Percentiles rank a stretch among this genome's conserved stretches.
Conservation (phyloP, 2,113 vertebrate species). For the Axis porcinus region DNA sequence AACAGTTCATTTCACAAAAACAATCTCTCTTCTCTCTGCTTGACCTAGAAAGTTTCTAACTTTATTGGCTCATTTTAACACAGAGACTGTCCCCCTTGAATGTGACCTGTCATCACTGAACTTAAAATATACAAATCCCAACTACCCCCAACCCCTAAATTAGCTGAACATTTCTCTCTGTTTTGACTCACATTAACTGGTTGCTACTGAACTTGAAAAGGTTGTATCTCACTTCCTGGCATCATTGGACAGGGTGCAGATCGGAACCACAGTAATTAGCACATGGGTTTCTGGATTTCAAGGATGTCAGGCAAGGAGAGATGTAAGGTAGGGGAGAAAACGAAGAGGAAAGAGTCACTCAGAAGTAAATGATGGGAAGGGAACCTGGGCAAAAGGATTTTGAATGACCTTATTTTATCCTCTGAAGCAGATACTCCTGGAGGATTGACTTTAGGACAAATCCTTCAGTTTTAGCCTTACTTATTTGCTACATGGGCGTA, state of each 20-base stretch:
- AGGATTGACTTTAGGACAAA: slow-evolving; percentile 47
- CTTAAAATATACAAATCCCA: slow-evolving; percentile 59
- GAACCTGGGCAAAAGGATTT: not conserved
- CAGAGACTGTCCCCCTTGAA: not conserved
- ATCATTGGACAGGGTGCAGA: slow-evolving; percentile 73
- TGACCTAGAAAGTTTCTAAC: slow-evolving; percentile 52
- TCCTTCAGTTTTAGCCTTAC: not conserved
- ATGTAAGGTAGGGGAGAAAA: rapidly evolving
- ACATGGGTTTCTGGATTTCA: slow-evolving; percentile 55
- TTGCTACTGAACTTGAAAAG: slow-evolving; percentile 70
- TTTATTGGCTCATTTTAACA: slow-evolving; percentile 51
- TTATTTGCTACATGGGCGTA: not conserved
- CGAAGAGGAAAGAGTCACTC: not conserved
- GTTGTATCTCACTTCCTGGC: slow-evolving; percentile 66
- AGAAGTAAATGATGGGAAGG: not conserved
- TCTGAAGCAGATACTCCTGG: not conserved
- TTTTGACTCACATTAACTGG: slow-evolving; percentile 70
- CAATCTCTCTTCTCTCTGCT: slow-evolving; percentile 23
- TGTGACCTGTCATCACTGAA: slow-evolving; percentile 52
- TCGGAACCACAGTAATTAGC: slow-evolving; percentile 76
- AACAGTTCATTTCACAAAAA: slow-evolving; percentile 58
- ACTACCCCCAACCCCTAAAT: slow-evolving; percentile 17
- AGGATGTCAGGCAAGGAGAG: not conserved
- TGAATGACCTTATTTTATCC: not conserved
- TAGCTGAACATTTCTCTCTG: slow-evolving; percentile 58